Conservation (phyloP, 2,888 invertebrate genomes). For the Stenodera caucasica region DNA sequence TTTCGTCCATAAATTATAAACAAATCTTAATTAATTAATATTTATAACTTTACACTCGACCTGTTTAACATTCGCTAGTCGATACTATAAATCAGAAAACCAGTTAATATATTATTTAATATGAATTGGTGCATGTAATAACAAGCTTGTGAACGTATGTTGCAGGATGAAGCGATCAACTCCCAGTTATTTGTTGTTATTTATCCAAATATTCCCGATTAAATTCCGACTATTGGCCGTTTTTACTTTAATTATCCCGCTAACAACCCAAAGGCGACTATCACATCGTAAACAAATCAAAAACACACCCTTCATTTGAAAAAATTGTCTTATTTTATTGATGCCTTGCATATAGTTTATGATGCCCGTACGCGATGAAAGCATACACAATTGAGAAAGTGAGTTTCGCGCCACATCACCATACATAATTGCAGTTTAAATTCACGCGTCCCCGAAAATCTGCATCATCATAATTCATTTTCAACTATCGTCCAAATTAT, state of each 20-base stretch:
- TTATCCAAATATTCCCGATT: background rate
- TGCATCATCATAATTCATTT: slow-evolving; percentile 45
- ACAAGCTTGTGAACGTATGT: slow-evolving; percentile 21
- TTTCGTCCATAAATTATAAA: slow-evolving; percentile 18
- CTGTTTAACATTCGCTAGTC: slow-evolving; percentile 25
- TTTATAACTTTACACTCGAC: slow-evolving; percentile 29
- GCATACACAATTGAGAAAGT: slow-evolving; percentile 19
- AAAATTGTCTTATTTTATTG: too few species aligned
- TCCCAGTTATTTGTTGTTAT: background rate
- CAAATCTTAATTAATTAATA: slow-evolving; percentile 26
- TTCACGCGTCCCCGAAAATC: slow-evolving; percentile 38
- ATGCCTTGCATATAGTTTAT: too few species aligned
- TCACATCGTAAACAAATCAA: slow-evolving; percentile 2
- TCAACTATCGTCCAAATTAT: slow-evolving; percentile 38
- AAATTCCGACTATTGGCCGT: background rate
- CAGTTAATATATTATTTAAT: slow-evolving; percentile 28
- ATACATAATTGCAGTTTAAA: slow-evolving; percentile 39
- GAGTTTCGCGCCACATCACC: slow-evolving; percentile 34
- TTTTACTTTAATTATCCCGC: background rate
- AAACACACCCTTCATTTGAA: slow-evolving; percentile 1
- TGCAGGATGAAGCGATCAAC: slow-evolving; percentile 7
- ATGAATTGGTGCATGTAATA: slow-evolving; percentile 26
- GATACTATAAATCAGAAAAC: slow-evolving; percentile 28
- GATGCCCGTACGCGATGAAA: slow-evolving; percentile 4
- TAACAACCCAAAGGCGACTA: background rate